A percentile compares a stretch with the other conserved stretches of the same genome.
These are phyloP conservation scores for Lanius collurio DNA, from an alignment of 2,113 vertebrate genomes.

Conservation along the genomic window DNA sequence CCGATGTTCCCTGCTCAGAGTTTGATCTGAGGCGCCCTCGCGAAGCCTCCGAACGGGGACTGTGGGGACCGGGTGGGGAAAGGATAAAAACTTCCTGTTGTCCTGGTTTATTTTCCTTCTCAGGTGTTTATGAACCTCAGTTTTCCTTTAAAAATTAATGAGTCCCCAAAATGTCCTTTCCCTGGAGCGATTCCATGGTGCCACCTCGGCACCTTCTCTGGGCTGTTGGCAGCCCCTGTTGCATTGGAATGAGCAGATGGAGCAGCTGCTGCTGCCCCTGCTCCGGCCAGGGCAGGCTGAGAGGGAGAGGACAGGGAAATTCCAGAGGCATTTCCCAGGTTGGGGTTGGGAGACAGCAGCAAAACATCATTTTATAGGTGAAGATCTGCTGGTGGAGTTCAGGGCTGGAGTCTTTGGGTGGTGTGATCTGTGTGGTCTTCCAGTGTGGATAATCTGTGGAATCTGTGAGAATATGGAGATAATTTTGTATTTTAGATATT, in stretches of 20 bases:
- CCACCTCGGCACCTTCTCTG: background rate
- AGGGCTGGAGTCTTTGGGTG: background rate
- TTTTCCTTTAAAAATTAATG: background rate
- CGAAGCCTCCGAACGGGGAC: fast-evolving
- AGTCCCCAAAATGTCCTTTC: background rate
- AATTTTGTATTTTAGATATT: background rate
- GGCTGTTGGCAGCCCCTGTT: background rate
- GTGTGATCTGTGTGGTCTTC: fast-evolving
- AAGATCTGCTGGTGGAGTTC: background rate
- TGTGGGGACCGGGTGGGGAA: background rate
- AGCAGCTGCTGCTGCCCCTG: background rate
- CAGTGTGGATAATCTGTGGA: fast-evolving
- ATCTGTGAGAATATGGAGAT: fast-evolving
- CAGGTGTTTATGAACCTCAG: background rate
- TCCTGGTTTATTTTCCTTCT: background rate
- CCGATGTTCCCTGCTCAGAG: background rate
- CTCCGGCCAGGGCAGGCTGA: fast-evolving
- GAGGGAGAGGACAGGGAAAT: background rate
- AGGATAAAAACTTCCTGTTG: background rate
- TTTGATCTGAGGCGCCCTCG: background rate
- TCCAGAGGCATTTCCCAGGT: background rate
- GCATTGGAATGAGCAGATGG: background rate
- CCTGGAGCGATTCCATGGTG: background rate
- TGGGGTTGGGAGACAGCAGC: fast-evolving
- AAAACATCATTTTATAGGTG: fast-evolving